Evolutionary conservation across 2,113 vertebrate genomes (phyloP), one percentile per base, ranked within the genome.

Genomic region (Leuciscus idus): DNA sequence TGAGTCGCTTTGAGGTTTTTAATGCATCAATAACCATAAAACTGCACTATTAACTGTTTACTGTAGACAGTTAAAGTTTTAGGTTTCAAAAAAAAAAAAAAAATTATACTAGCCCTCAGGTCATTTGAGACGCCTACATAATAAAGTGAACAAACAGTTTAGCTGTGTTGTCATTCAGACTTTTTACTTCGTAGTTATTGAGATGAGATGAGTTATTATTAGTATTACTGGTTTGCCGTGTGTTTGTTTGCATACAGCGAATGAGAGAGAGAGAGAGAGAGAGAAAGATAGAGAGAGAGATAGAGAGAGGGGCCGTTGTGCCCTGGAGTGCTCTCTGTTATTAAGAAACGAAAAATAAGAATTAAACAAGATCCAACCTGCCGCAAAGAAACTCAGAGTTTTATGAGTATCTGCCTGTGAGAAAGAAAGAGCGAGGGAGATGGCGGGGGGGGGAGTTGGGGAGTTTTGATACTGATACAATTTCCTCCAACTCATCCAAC

Each of bases 341-440:
- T 84, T 87, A 85, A 39, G 59, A 36, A 39, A 87, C 72, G 79
- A 33, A 87, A 87, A 87, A 15, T 89, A 30, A 48, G 9, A 33
- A 55, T 81, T 87, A 57, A 73, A 80, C 86, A 85, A 79, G 86
- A 79, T 64, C 64, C 55, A 79, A 77, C 88, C 74, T 89, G 86
- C 73, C 48, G 23, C 85, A 36, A 39, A 70, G 66, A 33, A 13
- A 6, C 48, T 70, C 80, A 23, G 7, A 70, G 48, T 43, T 84
- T 46, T 68, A 83, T 83, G 46, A 83, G 46, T 0, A 52, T 59
- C 68, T 84, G 68, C 26, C 30, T 57, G 66, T 26, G 68, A 57
- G 33, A 59, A 80, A 62, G 30, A 55, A 55, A 77, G 8, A 30
- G 23, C 43, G 2, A 43, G 13, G 36, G 33, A n/a, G 4, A 6